Evolutionary conservation across 1,140 invertebrate species (phyloP).

Genomic region (Drosophila tropicalis): DNA sequence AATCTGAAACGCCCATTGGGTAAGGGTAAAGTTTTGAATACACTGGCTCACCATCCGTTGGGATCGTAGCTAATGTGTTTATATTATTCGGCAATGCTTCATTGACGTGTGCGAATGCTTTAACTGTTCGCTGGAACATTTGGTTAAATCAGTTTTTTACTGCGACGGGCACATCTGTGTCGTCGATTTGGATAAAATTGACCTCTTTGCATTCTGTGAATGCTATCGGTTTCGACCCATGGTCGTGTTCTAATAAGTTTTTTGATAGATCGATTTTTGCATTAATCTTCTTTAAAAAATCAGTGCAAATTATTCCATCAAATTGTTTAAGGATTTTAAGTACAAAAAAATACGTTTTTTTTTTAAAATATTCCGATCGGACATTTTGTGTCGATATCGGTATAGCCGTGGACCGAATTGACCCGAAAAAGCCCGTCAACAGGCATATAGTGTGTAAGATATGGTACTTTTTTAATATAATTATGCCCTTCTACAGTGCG

Average conservation of each 20-base stretch:
- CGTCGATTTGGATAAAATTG: slow-evolving; percentile 9
- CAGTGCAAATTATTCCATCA: not conserved
- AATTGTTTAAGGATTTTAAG: slow-evolving; percentile 1
- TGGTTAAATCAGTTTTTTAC: not conserved
- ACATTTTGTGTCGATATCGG: slow-evolving; percentile 33
- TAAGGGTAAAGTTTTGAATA: too few species aligned
- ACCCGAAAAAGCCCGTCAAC: slow-evolving; percentile 28
- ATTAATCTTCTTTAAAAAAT: too few species aligned
- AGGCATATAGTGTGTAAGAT: slow-evolving; percentile 16
- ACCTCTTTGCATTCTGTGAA: too few species aligned
- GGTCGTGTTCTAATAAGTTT: too few species aligned
- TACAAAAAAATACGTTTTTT: slow-evolving; percentile 17
- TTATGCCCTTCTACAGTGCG: slow-evolving; percentile 28
- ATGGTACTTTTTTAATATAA: slow-evolving; percentile 24
- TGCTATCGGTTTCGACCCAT: too few species aligned
- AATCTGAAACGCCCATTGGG: too few species aligned
- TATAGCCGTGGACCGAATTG: slow-evolving; percentile 31
- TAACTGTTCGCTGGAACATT: too few species aligned
- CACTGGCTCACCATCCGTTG: too few species aligned
- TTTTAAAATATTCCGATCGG: slow-evolving; percentile 11
- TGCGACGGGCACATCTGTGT: slow-evolving; percentile 9
- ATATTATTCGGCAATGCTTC: too few species aligned
- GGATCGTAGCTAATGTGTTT: too few species aligned
- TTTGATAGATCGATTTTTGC: too few species aligned
- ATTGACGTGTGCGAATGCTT: too few species aligned